Conservation (phyloP, 2,888 invertebrate species). For the Morpho achilles region DNA sequence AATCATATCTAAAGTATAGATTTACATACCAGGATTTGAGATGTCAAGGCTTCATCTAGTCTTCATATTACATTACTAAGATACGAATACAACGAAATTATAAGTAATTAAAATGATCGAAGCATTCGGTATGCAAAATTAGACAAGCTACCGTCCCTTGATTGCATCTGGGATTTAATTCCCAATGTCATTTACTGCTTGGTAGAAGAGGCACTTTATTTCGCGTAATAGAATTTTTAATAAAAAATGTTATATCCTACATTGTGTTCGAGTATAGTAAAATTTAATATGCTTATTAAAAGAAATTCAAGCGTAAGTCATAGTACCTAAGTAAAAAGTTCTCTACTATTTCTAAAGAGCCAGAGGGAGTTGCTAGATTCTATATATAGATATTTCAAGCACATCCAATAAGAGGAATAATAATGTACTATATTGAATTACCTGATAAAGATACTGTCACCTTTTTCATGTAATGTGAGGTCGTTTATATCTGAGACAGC, state of each 20-base stretch:
- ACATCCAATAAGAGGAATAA: no score
- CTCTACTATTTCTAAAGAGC: no score
- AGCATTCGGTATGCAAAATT: conserved; percentile 19
- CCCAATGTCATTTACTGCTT: conserved; percentile 25
- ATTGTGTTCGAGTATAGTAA: neutral
- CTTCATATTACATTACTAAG: no score
- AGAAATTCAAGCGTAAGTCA: no score
- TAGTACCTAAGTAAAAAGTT: no score
- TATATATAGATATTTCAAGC: no score
- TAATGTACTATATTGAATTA: no score
- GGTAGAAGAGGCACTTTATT: conserved; percentile 13
- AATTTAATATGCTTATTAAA: no score
- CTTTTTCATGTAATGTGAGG: conserved; percentile 8
- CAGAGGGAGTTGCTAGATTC: no score
- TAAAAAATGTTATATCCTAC: neutral
- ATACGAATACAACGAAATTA: neutral
- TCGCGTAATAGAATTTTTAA: conserved; percentile 18
- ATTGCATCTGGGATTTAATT: conserved; percentile 27
- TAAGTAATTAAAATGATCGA: conserved; percentile 1
- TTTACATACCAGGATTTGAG: no score
- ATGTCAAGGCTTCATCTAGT: no score
- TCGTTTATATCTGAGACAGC: conserved; percentile 16
- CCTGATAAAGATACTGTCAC: neutral
- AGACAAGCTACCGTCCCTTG: conserved; percentile 16
- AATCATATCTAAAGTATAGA: no score